Evolutionary conservation across 2,113 vertebrate species (phyloP), one percentile per base, ranked within the genome.

Genomic region (human): DNA sequence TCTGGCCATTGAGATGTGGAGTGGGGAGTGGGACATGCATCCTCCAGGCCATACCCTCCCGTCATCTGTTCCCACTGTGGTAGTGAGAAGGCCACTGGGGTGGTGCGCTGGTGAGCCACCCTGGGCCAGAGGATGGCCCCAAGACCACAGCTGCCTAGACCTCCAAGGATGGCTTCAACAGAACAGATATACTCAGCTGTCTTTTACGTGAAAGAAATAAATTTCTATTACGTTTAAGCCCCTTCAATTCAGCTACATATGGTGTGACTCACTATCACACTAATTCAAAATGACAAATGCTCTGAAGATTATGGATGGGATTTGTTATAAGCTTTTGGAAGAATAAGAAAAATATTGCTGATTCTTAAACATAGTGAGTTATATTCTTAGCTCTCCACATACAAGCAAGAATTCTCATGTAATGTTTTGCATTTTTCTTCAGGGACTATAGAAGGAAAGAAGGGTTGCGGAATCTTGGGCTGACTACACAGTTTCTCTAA

Each of bases 221-320:
- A 79, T 84, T 86, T 70, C 55, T 81, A 25, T 70, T 89, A 89
- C 80, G 20, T 68, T 25, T 45, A 85, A 87, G 7, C 30, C n/a
- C 30, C 35, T 96, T 81, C 38, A 75, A 57, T 87, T 95, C 85
- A 88, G 64, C 59, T 68, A 43, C 57, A 52, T 13, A 70, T 73
- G 20, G 11, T 14, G 1, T 87, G 12, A 88, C 68, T 89, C 38
- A 84, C 68, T 43, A 61, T 90, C 40, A 90, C 30, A 92, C 25
- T 72, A 73, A 90, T 79, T 93, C 64, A 85, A 68, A 85, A 94
- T 88, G 97, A 90, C 72, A 80, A 93, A 85, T 17, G 22, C 14
- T 20, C 73, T 87, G 30, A 93, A 93, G 85, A 78, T 94, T 79
- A 84, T 84, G 35, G 75, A 76, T 94, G 38, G 38, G 38, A 89